Percentiles rank a stretch among this genome's conserved stretches.
Evolutionary conservation across 1,140 invertebrate species (phyloP).

Genomic region (Zophobas atratus): DNA sequence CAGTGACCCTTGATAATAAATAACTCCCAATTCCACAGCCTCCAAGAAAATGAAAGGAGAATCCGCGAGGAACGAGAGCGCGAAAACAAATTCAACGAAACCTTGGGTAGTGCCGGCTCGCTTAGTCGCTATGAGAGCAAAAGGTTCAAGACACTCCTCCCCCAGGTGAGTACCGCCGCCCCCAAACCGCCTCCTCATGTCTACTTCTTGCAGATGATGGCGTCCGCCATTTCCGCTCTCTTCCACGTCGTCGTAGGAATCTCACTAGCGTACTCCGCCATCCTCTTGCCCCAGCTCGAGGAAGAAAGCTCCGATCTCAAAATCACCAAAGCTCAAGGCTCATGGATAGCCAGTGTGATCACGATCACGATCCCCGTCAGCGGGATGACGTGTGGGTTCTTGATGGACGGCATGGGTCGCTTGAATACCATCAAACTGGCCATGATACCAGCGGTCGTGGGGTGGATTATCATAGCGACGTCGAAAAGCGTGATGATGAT

Average conservation of each 20-base stretch:
- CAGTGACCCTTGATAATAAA: too few relatives aligned
- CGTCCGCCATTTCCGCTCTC: conserved; percentile 67
- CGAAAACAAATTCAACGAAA: conserved; percentile 59
- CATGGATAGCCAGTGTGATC: conserved; percentile 72
- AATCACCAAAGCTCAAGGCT: conserved; percentile 66
- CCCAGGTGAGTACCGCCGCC: conserved; percentile 66
- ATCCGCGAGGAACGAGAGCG: conserved; percentile 49
- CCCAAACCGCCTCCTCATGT: conserved; percentile 67
- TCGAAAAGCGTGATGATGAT: conserved; percentile 68
- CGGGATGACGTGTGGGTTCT: conserved; percentile 69
- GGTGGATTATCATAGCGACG: conserved; percentile 74
- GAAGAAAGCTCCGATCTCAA: conserved; percentile 62
- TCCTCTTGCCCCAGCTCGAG: conserved; percentile 71
- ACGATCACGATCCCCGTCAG: conserved; percentile 71
- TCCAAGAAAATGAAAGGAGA: conserved; percentile 44
- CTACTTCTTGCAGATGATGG: conserved; percentile 64
- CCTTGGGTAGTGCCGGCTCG: conserved; percentile 58
- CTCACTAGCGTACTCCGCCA: conserved; percentile 72
- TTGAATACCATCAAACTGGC: conserved; percentile 73
- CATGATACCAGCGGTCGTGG: conserved; percentile 72
- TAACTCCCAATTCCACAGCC: conserved; percentile 20
- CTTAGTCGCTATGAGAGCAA: conserved; percentile 57
- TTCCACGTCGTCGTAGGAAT: conserved; percentile 73
- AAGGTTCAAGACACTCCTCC: conserved; percentile 55
- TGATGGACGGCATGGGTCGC: conserved; percentile 75